Percentiles rank a stretch among this genome's conserved stretches.
phyloP scores from a whole-genome alignment of 2,888 invertebrate genomes.

The Amiota mariae region DNA sequence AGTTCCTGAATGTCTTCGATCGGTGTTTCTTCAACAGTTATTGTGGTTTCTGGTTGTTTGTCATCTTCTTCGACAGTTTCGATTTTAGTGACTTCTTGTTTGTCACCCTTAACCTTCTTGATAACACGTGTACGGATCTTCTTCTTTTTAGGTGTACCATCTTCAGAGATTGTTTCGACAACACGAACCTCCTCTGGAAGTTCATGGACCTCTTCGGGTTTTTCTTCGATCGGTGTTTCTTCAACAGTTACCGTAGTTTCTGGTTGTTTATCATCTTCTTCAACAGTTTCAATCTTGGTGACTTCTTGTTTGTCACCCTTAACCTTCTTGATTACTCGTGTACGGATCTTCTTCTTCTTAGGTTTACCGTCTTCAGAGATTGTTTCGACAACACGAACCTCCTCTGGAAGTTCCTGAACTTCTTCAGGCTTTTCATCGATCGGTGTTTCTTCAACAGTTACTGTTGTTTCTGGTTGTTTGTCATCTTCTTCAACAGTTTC shows the following conservation, averaged over 20 bases:
- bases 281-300: conserved; percentile 70
- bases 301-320: conserved; percentile 69
- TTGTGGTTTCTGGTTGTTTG: conserved; percentile 67
- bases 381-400: conserved; percentile 62
- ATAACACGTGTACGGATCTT: conserved; percentile 68
- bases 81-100: conserved; percentile 68
- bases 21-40: conserved; percentile 47
- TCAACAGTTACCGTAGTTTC: conserved; percentile 57
- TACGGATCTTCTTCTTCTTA: conserved; percentile 64
- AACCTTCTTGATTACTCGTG: conserved; percentile 39
- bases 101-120: conserved; percentile 66
- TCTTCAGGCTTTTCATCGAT: conserved; percentile 55
- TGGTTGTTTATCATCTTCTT: conserved; percentile 50
- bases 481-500: conserved; percentile 58
- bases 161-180: conserved; percentile 67
- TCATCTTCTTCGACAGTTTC: conserved; percentile 65
- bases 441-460: conserved; percentile 62
- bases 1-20: conserved; percentile 41
- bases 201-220: conserved; percentile 40
- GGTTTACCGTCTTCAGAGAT: conserved; percentile 66
- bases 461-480: conserved; percentile 58
- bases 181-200: conserved; percentile 56
- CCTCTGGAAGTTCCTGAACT: conserved; percentile 54
- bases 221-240: conserved; percentile 39
- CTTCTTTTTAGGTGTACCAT: conserved; percentile 48